A percentile compares a stretch with the other conserved stretches of the same genome.
These are phyloP conservation scores for Tetramorium simillimum DNA, from an alignment of 1,140 invertebrate genomes.

Conservation along the genomic window DNA sequence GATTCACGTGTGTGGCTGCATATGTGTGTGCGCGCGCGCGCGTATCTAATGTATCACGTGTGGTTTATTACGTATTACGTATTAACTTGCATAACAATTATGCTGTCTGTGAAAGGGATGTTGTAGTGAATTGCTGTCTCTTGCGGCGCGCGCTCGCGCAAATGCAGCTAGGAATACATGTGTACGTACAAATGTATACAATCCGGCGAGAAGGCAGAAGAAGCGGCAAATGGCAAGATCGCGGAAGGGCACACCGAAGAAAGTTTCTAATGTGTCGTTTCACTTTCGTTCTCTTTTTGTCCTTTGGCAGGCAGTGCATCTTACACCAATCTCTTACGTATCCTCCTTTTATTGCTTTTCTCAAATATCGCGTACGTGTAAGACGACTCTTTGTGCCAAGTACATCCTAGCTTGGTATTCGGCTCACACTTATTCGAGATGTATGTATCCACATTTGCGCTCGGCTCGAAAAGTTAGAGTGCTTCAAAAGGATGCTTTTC, in stretches of 20 bases:
- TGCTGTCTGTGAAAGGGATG: constrained; percentile 12
- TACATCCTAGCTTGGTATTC: constrained; percentile 10
- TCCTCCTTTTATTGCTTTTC: constrained; percentile 8
- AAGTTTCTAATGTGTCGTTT: not conserved
- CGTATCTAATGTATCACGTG: not conserved
- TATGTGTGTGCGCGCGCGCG: not conserved
- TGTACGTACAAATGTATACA: not conserved
- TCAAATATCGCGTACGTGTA: not conserved
- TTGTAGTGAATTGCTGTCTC: not conserved
- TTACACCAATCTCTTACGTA: not conserved
- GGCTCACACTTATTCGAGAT: not conserved
- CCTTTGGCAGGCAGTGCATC: not conserved
- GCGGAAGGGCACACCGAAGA: not conserved
- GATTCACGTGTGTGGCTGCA: constrained; percentile 20
- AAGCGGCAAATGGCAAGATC: not conserved
- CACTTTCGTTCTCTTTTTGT: constrained; percentile 13
- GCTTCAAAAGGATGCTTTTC: constrained; percentile 37
- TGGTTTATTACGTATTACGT: constrained; percentile 36
- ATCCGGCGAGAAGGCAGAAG: not conserved
- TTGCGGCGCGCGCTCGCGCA: not conserved
- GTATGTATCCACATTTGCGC: not conserved
- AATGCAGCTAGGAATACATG: not conserved
- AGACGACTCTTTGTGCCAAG: not conserved
- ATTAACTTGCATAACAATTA: constrained; percentile 34
- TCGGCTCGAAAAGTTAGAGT: not conserved